A percentile compares a stretch with the other conserved stretches of the same genome.
phyloP scores from a whole-genome alignment of 2,888 invertebrate species.

The Clostera curtula region DNA sequence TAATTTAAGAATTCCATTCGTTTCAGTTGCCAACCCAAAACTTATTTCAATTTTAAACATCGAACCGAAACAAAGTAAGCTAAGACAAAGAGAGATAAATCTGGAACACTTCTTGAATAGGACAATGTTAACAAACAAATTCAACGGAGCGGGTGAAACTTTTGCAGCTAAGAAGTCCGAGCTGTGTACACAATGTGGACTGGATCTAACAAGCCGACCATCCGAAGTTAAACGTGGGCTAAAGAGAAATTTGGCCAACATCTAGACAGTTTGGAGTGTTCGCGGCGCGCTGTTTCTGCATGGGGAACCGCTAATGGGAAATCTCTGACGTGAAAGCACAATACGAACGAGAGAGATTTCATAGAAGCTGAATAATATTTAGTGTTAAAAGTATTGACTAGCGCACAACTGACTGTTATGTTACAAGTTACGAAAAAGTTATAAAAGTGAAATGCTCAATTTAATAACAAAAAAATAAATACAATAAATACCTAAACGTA shows the following conservation, averaged over 20 bases:
- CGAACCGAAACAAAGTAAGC: constrained; percentile 18
- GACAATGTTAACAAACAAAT: constrained; percentile 60
- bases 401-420: no score
- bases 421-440: no score
- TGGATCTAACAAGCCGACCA: constrained; percentile 62
- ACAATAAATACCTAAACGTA: no score
- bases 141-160: constrained; percentile 58
- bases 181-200: constrained; percentile 59
- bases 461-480: no score
- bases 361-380: no score
- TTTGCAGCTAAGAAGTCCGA: constrained; percentile 62
- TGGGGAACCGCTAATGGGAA: constrained; percentile 14
- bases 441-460: no score
- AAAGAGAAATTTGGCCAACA: constrained; percentile 51
- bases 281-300: constrained; percentile 26
- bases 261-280: constrained; percentile 45
- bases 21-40: no score
- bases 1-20: no score
- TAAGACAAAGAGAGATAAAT: constrained; percentile 24
- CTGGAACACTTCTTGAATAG: constrained; percentile 33
- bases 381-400: no score
- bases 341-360: no score
- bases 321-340: no score
- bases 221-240: constrained; percentile 55
- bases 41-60: no score